Evolutionary conservation across 1,140 invertebrate species (phyloP), one percentile per base, ranked within the genome.

Genomic region (Ips nitidus): DNA sequence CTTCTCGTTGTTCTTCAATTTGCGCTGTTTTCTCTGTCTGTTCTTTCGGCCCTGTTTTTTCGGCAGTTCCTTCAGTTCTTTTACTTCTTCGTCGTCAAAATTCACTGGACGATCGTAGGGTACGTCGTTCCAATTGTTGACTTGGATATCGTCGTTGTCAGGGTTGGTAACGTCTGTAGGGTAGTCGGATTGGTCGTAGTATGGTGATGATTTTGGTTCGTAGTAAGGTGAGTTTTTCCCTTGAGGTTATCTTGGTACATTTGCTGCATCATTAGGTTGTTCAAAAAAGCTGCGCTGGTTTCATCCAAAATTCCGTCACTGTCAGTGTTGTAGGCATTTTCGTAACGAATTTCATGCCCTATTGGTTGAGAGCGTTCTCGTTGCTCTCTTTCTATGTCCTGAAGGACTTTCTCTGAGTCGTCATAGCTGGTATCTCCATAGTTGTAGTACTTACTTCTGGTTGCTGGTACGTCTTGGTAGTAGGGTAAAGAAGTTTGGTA

Each of bases 341-440:
- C 85, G 71, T 84, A 87, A 81, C 85, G 85, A 2, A 84, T 86
- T 73, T 88, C 86, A 71, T 87, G 85, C 38, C 86, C 86, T 22
- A 87, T 86, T 1, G 86, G 85, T n/a, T 86, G 78, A 1, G 83
- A 78, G 7, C 85, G 80, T 60, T 81, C 79, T 6, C 83, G 70
- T 79, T 81, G 73, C 62, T 79, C 81, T 37, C 80, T 70, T 71
- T 86, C 83, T 61, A 83, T 82, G 69, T 86, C 82, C 56, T 82
- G 80, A 6, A 79, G 53, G 57, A 81, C 71, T 70, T 79, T 78
- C 45, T 80, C 79, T 66, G 80, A 75, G 0, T 79, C 56, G 70
- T 80, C 77, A 4, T 76, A 70, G 41, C 83, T 81, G 8, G 82
- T 81, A 37, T 82, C 82, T 1, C 56, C 52, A 69, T 84, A 81